Evolutionary conservation across 1,140 invertebrate species (phyloP).

Genomic region (Polyergus mexicanus): DNA sequence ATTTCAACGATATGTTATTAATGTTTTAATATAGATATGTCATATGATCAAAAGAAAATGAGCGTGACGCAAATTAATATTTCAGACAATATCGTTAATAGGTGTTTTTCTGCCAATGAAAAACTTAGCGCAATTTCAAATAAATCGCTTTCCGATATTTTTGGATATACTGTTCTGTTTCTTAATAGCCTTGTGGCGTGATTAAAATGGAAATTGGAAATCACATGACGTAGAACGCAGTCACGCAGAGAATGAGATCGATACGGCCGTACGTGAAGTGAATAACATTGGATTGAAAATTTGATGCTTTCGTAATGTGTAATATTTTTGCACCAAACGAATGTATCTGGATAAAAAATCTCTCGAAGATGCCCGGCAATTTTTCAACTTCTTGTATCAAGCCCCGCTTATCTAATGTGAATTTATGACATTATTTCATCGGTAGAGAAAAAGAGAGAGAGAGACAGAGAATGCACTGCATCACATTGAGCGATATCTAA

Average conservation of each 20-base stretch:
- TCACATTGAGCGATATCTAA: constrained; percentile 49
- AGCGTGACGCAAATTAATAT: not conserved
- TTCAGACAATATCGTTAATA: constrained; percentile 14
- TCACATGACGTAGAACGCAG: constrained; percentile 32
- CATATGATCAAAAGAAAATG: not conserved
- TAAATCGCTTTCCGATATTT: constrained; percentile 38
- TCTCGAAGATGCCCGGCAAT: constrained; percentile 46
- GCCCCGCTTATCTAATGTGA: constrained; percentile 45
- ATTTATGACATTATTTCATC: constrained; percentile 71
- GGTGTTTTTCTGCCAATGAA: not conserved
- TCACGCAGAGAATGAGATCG: constrained; percentile 27
- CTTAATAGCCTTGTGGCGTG: not conserved
- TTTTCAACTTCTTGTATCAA: constrained; percentile 56
- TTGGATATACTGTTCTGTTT: constrained; percentile 1
- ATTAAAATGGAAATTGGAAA: constrained; percentile 49
- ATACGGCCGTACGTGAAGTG: constrained; percentile 37
- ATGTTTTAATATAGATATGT: not conserved
- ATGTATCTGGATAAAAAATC: constrained; percentile 59
- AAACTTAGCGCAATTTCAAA: not conserved
- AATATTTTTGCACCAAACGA: constrained; percentile 24
- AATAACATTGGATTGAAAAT: constrained; percentile 57
- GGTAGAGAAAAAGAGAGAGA: not conserved
- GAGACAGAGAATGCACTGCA: not conserved
- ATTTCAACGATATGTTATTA: not conserved
- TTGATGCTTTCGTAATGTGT: constrained; percentile 55